Evolutionary conservation across 2,888 invertebrate species (phyloP).

Genomic region (Stenotaenia linearis): DNA sequence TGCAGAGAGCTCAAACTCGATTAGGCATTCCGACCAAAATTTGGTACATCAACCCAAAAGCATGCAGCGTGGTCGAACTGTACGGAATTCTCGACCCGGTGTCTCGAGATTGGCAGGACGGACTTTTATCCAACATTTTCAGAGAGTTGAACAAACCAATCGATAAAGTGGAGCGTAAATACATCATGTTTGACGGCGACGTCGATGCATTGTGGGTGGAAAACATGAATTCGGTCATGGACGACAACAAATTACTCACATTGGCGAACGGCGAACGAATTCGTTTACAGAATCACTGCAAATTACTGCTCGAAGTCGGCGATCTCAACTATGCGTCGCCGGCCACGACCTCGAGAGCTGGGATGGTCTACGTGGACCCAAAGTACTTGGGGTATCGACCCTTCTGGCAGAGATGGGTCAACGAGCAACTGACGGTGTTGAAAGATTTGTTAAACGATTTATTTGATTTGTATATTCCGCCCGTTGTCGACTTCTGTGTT

Average conservation of each 20-base stretch:
- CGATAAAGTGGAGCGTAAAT: conserved; percentile 67
- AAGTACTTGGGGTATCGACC: conserved; percentile 82
- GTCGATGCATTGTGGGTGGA: conserved; percentile 94
- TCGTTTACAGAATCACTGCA: conserved; percentile 70
- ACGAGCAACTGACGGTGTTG: conserved; percentile 49
- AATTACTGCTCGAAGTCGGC: conserved; percentile 81
- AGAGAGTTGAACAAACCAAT: conserved; percentile 77
- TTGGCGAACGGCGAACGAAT: conserved; percentile 86
- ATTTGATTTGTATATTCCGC: conserved; percentile 70
- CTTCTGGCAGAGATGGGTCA: conserved; percentile 76
- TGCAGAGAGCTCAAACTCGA: conserved; percentile 70
- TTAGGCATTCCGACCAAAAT: conserved; percentile 74
- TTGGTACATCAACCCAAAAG: conserved; percentile 77
- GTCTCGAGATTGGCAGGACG: conserved; percentile 89
- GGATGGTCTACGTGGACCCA: conserved; percentile 91
- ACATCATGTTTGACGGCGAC: conserved; percentile 87
- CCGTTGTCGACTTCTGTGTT: conserved; percentile 63
- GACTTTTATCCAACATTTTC: conserved; percentile 82
- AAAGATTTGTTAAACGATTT: conserved; percentile 55
- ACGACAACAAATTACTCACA: conserved; percentile 83
- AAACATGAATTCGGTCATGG: conserved; percentile 97
- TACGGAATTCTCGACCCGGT: conserved; percentile 80
- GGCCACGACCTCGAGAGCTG: conserved; percentile 84
- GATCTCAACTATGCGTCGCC: conserved; percentile 86
- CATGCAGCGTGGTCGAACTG: conserved; percentile 79